A percentile compares a stretch with the other conserved stretches of the same genome.
phyloP scores from a whole-genome alignment of 1,140 invertebrate species.

The Diploscapter pachys region DNA sequence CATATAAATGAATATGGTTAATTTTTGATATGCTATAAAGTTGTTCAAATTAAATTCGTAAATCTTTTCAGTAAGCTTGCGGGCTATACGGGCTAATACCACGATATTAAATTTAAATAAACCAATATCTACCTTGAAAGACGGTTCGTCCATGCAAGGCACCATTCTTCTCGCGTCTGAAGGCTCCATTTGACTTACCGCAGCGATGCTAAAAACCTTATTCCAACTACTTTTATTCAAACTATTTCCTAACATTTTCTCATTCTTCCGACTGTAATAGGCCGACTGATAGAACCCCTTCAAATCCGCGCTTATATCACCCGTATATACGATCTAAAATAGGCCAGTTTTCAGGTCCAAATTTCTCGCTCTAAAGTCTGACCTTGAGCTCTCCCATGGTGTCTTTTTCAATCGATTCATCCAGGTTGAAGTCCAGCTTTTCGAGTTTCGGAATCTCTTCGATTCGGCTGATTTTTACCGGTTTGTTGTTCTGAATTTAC shows the following conservation, averaged over 20 bases:
- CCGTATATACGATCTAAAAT: no score
- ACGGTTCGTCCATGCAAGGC: conserved; percentile 91
- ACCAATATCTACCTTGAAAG: conserved; percentile 77
- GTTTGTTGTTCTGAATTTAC: no score
- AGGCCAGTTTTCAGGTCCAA: no score
- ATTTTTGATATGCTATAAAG: not conserved
- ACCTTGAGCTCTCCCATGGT: not conserved
- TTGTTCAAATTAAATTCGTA: not conserved
- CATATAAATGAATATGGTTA: not conserved
- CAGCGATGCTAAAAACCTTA: conserved; percentile 63
- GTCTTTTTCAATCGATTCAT: not conserved
- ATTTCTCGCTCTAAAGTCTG: not conserved
- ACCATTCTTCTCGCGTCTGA: conserved; percentile 80
- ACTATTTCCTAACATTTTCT: conserved; percentile 61
- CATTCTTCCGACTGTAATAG: not conserved
- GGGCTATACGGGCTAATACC: not conserved
- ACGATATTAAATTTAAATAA: not conserved
- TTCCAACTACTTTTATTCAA: conserved; percentile 61
- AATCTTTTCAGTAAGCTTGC: not conserved
- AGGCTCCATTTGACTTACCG: conserved; percentile 80
- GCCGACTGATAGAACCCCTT: no score
- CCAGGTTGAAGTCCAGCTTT: no score
- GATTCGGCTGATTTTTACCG: no score
- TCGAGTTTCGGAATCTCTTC: not conserved
- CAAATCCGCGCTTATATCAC: no score